Evolutionary conservation across 2,888 invertebrate genomes (phyloP), one percentile per base, ranked within the genome.

Genomic region (Lochmaea capreae): DNA sequence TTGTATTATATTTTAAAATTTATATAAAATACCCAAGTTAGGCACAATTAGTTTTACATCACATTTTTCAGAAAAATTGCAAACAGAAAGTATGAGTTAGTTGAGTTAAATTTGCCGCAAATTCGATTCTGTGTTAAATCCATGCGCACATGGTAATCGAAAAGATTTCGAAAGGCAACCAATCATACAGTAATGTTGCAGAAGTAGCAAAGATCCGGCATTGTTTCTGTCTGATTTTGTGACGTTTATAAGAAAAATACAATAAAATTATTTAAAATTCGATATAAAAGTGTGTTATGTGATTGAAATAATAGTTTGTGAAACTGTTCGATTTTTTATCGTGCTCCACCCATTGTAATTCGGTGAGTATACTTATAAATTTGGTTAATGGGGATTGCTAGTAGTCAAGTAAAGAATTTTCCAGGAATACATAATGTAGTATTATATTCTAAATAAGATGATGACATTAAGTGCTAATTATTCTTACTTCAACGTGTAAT

Each of bases 141-240:
- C 62, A 63, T 63, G 62, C 62, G 62, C 62, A 42, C 33, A 43
- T 42, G 9, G 16, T 16, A 42, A 42, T 63, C 16, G 43, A 43
- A 63, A 63, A 42, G 9, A 18, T 63, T 54, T 58, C 43, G 39
- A 33, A 71, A 71, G 18, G 65, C 43, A 52, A 71, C 58, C 71
- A 65, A 71, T 65, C 26, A 65, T 58, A 71, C 71, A 58, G 58
- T 71, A 46, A 58, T 71, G 65, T 71, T 65, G 54, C 43, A 46
- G 43, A 43, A 65, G 71, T 65, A 58, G 71, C n/a, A 58, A 71
- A 65, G 65, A 43, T 71, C 65, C 71, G 71, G 71, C 58, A 49
- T 52, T 65, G 42, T 65, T 33, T 42, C 57, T 39, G 12, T 49
- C 46, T 63, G 42, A 5, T 71, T 12, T 22, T 22, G 54, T 71